These are phyloP conservation scores for cattle (Bos taurus) DNA, from an alignment of 2,113 vertebrate species.

Conservation along the genomic window DNA sequence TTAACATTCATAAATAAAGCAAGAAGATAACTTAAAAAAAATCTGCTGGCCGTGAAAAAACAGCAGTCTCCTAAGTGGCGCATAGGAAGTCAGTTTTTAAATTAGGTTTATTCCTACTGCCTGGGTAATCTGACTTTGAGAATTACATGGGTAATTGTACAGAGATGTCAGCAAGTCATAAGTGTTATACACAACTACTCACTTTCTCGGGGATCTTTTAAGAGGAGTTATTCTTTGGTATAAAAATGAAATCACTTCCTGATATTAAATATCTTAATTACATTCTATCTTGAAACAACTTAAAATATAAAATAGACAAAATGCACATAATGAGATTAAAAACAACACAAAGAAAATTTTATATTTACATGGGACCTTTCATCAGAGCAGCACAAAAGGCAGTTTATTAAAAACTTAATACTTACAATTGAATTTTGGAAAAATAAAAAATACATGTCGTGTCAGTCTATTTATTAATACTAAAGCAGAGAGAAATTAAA, in stretches of 20 bases:
- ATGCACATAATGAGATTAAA: background rate
- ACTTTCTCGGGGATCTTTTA: background rate
- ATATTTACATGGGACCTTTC: conserved; percentile 9
- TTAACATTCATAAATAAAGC: background rate
- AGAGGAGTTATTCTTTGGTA: background rate
- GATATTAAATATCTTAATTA: background rate
- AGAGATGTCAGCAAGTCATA: background rate
- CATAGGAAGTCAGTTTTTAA: background rate
- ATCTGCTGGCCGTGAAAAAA: background rate
- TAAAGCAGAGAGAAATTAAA: conserved; percentile 21
- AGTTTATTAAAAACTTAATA: conserved; percentile 58
- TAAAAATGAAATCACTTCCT: background rate
- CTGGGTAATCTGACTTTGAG: background rate
- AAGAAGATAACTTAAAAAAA: background rate
- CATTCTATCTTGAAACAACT: background rate
- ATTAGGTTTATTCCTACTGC: background rate
- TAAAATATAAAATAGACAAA: background rate
- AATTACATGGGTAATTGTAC: background rate
- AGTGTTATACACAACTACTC: background rate
- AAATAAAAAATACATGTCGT: background rate
- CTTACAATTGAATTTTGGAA: conserved; percentile 3
- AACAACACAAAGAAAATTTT: background rate
- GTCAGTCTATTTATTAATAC: conserved; percentile 43
- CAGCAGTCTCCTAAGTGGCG: background rate
- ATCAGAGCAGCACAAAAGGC: conserved; percentile 52